Evolutionary conservation across 92 coral and sea anemone species (phyloP).

Genomic region (Anthopleura xanthogrammica): DNA sequence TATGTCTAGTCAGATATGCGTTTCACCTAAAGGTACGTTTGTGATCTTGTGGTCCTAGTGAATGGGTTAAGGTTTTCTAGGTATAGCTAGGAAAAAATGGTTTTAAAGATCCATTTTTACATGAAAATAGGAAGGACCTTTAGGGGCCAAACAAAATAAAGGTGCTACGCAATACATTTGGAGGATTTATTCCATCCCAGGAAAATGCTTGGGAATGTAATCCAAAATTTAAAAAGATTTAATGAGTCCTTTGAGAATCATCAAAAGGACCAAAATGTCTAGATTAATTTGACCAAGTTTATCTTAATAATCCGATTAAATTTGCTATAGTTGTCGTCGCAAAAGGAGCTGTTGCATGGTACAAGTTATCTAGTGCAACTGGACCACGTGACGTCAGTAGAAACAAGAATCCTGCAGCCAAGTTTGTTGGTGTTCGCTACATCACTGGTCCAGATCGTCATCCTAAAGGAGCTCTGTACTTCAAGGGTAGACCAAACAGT

Average conservation of each 20-base stretch:
- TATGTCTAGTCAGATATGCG: not conserved
- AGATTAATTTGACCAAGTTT: too few species aligned
- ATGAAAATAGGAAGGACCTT: not conserved
- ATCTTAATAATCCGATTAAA: too few species aligned
- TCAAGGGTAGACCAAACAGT: slow-evolving; percentile 51
- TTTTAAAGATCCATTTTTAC: too few species aligned
- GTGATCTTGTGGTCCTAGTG: slow-evolving; percentile 35
- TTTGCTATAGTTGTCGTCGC: too few species aligned
- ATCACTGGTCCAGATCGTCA: slow-evolving; percentile 55
- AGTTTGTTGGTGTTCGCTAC: slow-evolving; percentile 20
- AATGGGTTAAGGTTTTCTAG: too few species aligned
- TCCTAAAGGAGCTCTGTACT: slow-evolving; percentile 46
- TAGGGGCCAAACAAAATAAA: slow-evolving; percentile 33
- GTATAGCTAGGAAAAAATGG: too few species aligned
- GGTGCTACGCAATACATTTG: slow-evolving; percentile 5
- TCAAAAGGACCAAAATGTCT: too few species aligned
- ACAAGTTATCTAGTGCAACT: slow-evolving; percentile 14
- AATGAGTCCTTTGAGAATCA: too few species aligned
- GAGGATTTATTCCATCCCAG: too few species aligned
- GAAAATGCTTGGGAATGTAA: too few species aligned
- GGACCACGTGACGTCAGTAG: slow-evolving; percentile 56
- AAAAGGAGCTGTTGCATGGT: too few species aligned
- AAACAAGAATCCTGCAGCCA: slow-evolving; percentile 43
- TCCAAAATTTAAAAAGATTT: too few species aligned
- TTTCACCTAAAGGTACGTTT: slow-evolving; percentile 15